Conservation (phyloP, 2,113 vertebrate genomes). For the Myiozetetes cayanensis region DNA sequence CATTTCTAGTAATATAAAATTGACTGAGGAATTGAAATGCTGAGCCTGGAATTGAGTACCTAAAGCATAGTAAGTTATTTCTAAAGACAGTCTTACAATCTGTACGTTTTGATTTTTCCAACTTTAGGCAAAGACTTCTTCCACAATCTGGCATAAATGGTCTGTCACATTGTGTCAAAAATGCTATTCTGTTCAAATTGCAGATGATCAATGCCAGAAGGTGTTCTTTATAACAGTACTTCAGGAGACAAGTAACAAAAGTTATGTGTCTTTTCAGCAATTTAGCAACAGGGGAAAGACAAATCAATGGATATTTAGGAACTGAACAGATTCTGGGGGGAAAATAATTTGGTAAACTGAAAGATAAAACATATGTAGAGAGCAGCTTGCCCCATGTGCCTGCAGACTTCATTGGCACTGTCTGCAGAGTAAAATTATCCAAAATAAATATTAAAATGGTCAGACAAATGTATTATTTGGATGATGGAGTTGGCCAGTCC, state of each 20-base stretch:
- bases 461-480: background rate
- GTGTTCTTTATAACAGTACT: background rate
- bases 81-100: background rate
- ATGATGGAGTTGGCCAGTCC: background rate
- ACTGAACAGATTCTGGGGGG: background rate
- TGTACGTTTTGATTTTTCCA: background rate
- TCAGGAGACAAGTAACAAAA: background rate
- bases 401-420: background rate
- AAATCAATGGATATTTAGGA: background rate
- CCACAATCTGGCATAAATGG: background rate
- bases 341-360: background rate
- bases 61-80: background rate
- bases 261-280: background rate
- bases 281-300: background rate
- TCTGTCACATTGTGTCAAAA: background rate
- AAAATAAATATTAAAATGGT: background rate
- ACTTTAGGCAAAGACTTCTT: background rate
- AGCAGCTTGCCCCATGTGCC: background rate
- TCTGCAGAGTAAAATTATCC: background rate
- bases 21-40: constrained; percentile 3
- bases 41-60: background rate
- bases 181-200: background rate
- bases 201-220: background rate
- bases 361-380: background rate
- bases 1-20: background rate